Evolutionary conservation across 1,140 invertebrate genomes (phyloP).

Genomic region (Eubasilissa regina): DNA sequence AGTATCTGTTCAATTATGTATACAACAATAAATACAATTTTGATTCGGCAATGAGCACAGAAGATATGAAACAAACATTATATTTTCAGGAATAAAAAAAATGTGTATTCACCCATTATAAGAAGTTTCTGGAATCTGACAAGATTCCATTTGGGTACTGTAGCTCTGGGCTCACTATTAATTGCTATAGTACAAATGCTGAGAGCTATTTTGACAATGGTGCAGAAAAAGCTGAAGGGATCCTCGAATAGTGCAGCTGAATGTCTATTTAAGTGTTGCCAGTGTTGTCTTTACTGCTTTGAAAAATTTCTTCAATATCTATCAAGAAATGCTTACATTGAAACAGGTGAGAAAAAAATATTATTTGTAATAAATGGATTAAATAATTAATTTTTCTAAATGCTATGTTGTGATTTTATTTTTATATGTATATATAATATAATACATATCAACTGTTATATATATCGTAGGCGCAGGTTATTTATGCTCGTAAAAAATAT

Average conservation of each 20-base stretch:
- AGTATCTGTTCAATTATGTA: no score
- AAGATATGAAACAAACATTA: neutral
- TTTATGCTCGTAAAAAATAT: no score
- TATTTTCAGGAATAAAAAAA: constrained; percentile 76
- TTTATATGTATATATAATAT: no score
- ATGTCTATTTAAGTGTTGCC: constrained; percentile 75
- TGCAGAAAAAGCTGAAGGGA: constrained; percentile 67
- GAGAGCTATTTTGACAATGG: constrained; percentile 71
- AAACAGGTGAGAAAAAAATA: constrained; percentile 77
- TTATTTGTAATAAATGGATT: no score
- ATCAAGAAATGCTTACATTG: constrained; percentile 85
- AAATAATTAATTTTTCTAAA: no score
- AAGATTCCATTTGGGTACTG: constrained; percentile 83
- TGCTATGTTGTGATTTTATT: no score
- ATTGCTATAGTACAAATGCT: constrained; percentile 82
- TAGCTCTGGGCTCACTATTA: constrained; percentile 83
- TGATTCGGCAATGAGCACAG: no score
- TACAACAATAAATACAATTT: no score
- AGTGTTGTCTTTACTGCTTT: constrained; percentile 82
- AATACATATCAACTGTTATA: no score
- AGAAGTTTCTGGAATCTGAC: constrained; percentile 75
- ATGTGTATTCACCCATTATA: constrained; percentile 74
- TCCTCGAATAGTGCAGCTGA: constrained; percentile 66
- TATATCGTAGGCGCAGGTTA: no score
- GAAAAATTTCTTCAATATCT: constrained; percentile 83